Conservation (phyloP, 2,113 vertebrate genomes). For the Toxotes jaculatrix region DNA sequence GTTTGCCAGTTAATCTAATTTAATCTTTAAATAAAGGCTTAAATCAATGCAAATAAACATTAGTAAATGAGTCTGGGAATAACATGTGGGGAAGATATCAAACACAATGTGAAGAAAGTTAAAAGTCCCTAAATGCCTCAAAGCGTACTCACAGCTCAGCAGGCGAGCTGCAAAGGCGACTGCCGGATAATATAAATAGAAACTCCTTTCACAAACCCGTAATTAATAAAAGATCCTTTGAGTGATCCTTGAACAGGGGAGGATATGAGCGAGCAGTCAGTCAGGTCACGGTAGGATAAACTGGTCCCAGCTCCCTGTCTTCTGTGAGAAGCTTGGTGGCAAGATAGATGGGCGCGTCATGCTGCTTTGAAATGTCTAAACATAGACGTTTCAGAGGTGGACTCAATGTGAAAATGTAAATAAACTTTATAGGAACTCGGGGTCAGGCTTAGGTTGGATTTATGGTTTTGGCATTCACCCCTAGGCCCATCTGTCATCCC, state of each 20-base stretch:
- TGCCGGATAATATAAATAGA: slow-evolving; percentile 73
- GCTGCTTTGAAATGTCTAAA: slow-evolving; percentile 82
- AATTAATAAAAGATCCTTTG: slow-evolving; percentile 80
- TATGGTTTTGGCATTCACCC: slow-evolving; percentile 88
- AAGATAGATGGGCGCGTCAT: slow-evolving; percentile 70
- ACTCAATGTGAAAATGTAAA: slow-evolving; percentile 88
- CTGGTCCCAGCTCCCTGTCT: slow-evolving; percentile 60
- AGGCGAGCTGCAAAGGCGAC: slow-evolving; percentile 55
- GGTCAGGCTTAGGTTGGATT: slow-evolving; percentile 87
- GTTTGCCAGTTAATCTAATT: slow-evolving; percentile 65
- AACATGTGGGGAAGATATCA: slow-evolving; percentile 70
- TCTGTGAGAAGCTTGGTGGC: slow-evolving; percentile 47
- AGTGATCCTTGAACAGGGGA: slow-evolving; percentile 58
- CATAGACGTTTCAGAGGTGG: slow-evolving; percentile 82
- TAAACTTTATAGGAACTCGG: slow-evolving; percentile 87
- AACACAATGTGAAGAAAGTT: slow-evolving; percentile 67
- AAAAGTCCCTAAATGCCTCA: slow-evolving; percentile 70
- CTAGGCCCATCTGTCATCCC: slow-evolving; percentile 87
- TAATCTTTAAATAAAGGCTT: slow-evolving; percentile 74
- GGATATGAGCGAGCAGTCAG: slow-evolving; percentile 62
- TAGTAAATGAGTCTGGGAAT: slow-evolving; percentile 62
- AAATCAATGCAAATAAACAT: slow-evolving; percentile 74
- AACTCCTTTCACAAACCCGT: slow-evolving; percentile 57
- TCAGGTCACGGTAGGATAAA: slow-evolving; percentile 71
- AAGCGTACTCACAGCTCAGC: slow-evolving; percentile 56